Percentiles rank a stretch among this genome's conserved stretches.
Conservation (phyloP, 2,113 vertebrate genomes). For the Plestiodon gilberti region DNA sequence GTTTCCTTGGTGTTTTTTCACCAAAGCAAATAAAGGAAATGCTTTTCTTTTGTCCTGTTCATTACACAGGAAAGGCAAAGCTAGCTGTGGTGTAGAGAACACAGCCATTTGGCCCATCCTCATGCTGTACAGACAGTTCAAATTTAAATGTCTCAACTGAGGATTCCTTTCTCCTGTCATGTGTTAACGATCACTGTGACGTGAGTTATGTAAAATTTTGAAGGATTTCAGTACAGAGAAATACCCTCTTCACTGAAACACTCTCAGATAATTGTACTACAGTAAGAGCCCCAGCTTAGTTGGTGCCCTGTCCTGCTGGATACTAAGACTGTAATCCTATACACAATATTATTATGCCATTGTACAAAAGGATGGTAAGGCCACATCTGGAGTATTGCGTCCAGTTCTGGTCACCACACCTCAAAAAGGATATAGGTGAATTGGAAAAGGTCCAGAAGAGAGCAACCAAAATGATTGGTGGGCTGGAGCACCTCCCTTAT, state of each 20-base stretch:
- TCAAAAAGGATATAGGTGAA: too few relatives aligned
- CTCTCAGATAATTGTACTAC: background rate
- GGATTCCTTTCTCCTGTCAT: background rate
- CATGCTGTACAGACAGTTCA: background rate
- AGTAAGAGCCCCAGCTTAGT: background rate
- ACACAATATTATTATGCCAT: too few relatives aligned
- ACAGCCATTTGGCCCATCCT: background rate
- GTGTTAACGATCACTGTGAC: background rate
- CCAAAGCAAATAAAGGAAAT: background rate
- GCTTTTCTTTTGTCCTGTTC: background rate
- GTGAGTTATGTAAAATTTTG: background rate
- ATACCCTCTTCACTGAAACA: background rate
- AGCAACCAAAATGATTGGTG: too few relatives aligned
- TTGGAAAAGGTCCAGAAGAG: too few relatives aligned
- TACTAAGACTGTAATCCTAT: too few relatives aligned
- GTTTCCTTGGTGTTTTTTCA: background rate
- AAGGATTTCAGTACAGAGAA: background rate
- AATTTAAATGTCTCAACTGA: background rate
- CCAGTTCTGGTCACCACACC: too few relatives aligned
- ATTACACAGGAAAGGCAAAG: background rate
- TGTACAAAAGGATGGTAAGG: too few relatives aligned
- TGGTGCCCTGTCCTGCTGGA: background rate
- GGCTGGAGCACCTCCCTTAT: too few relatives aligned
- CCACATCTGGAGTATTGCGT: too few relatives aligned
- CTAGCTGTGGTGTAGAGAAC: background rate